Percentiles rank a stretch among this genome's conserved stretches.
Conservation (phyloP, 2,797 vertebrate genomes). For the Triplophysa yarkandensis region DNA sequence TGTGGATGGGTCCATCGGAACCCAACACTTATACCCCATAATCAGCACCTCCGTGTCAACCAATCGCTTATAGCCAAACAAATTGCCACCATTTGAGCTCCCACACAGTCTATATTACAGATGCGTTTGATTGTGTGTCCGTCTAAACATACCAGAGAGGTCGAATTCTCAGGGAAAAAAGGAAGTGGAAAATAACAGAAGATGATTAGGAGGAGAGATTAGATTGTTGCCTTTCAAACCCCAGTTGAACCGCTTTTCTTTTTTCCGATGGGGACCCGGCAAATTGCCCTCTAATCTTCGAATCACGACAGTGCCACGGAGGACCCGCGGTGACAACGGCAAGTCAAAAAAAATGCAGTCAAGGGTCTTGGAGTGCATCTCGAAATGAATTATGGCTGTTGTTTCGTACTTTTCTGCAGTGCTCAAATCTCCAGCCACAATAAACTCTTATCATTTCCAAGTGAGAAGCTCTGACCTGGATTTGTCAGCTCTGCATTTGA, state of each 20-base stretch:
- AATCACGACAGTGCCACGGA: conserved; percentile 32
- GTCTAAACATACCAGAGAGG: conserved; percentile 38
- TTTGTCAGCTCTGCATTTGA: conserved; percentile 44
- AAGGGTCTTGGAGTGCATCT: conserved; percentile 7
- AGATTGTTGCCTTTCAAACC: conserved; percentile 35
- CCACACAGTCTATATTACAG: conserved; percentile 55
- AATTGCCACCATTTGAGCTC: conserved; percentile 61
- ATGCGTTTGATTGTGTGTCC: conserved; percentile 45
- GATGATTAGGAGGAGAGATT: conserved; percentile 39
- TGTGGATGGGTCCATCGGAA: conserved; percentile 62
- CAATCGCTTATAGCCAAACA: conserved; percentile 57
- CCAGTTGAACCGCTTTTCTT: conserved; percentile 19
- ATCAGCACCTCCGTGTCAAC: conserved; percentile 60
- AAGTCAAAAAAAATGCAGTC: conserved; percentile 28
- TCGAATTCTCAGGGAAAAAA: conserved; percentile 19
- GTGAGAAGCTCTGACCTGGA: conserved; percentile 44
- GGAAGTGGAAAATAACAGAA: conserved; percentile 14
- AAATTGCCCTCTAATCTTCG: conserved; percentile 46
- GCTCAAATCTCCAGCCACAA: conserved; percentile 40
- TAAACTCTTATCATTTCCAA: conserved; percentile 46
- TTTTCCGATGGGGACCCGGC: conserved; percentile 21
- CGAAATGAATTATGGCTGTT: conserved; percentile 4
- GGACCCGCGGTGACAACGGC: conserved; percentile 11
- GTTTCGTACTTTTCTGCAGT: conserved; percentile 25
- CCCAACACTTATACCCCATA: conserved; percentile 60